Base-by-base conservation (phyloP, 2,888 invertebrate species). In the Rugalucina vietnamica region DNA sequence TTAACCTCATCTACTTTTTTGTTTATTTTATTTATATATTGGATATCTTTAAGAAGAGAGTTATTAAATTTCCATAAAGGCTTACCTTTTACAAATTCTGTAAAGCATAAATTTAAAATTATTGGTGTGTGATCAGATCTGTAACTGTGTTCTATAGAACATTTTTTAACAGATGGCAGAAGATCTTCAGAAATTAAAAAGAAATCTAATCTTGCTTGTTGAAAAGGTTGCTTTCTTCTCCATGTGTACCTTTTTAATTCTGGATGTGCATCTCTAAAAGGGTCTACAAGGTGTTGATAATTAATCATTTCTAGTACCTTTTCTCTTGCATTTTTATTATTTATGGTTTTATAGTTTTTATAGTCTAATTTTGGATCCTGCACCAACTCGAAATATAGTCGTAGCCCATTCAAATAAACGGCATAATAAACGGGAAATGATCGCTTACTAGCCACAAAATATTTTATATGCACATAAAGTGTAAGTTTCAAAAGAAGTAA, bases 21-120 rank as follows among this genome's bases (percentile, higher is more conserved):
- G 50, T 78, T 78, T 21, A 49, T 49, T 34, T 34, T 34, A 54
- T 78, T 71, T 10, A 70, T n/a, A 34, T 78, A 70, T 14, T 69
- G 18, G 27, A 76, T 65, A 21, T 76, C 29, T 65, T 24, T 43
- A 27, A 76, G 10, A 43, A 76, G 18, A 27, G 49, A 39, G 57
- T 60, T 72, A 34, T 72, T 72, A 14, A 72, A 72, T 37, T 72
- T 39, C 72, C 72, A 39, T 27, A 72, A 14, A 32, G 24, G 43
- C 39, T 36, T 72, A 10, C 72, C 39, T 37, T 72, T 37, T 18
- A 43, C 27, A n/a, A 72, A 72, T 27, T 72, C 43, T 18, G 36
- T 72, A 24, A 72, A 18, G 14, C 27, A n/a, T 24, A 39, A 34
- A 14, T 18, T 36, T 27, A 37, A 5, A n/a, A 39, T 24, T 32